These are phyloP conservation scores for Cartodere bifasciata DNA, from an alignment of 2,888 invertebrate genomes.

Conservation along the genomic window DNA sequence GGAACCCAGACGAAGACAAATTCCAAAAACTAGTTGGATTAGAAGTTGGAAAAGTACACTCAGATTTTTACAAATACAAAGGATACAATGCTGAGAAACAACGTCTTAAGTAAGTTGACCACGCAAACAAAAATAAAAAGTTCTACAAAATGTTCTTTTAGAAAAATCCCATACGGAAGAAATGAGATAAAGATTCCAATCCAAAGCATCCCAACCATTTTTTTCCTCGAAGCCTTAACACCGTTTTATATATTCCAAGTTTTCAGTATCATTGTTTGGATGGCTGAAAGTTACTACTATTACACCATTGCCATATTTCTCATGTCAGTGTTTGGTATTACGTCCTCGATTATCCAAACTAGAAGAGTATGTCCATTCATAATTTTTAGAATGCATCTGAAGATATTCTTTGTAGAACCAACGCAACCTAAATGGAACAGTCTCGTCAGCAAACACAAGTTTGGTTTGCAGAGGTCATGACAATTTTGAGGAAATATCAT, in stretches of 20 bases:
- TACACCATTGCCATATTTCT: constrained; percentile 76
- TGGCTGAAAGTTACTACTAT: constrained; percentile 75
- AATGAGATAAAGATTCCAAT: constrained; percentile 78
- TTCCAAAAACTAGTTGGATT: constrained; percentile 64
- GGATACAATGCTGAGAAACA: constrained; percentile 48
- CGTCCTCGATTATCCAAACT: constrained; percentile 74
- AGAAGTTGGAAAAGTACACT: constrained; percentile 52
- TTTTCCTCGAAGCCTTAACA: constrained; percentile 76
- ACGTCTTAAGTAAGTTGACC: constrained; percentile 42
- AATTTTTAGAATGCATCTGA: background rate
- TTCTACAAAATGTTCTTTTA: constrained; percentile 31
- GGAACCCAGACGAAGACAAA: constrained; percentile 55
- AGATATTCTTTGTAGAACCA: constrained; percentile 65
- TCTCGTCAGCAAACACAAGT: constrained; percentile 57
- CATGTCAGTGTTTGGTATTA: constrained; percentile 74
- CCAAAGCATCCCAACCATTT: constrained; percentile 54
- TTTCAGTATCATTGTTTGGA: constrained; percentile 81
- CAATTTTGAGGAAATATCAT: constrained; percentile 45
- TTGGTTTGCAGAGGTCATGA: constrained; percentile 44
- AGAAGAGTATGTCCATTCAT: constrained; percentile 47
- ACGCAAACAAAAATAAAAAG: background rate
- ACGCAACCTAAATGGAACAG: constrained; percentile 72
- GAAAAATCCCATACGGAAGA: constrained; percentile 66
- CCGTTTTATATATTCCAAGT: constrained; percentile 95
- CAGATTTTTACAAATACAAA: constrained; percentile 47